Base-by-base conservation (phyloP, 2,888 invertebrate genomes). In the Eupithecia exiguata region DNA sequence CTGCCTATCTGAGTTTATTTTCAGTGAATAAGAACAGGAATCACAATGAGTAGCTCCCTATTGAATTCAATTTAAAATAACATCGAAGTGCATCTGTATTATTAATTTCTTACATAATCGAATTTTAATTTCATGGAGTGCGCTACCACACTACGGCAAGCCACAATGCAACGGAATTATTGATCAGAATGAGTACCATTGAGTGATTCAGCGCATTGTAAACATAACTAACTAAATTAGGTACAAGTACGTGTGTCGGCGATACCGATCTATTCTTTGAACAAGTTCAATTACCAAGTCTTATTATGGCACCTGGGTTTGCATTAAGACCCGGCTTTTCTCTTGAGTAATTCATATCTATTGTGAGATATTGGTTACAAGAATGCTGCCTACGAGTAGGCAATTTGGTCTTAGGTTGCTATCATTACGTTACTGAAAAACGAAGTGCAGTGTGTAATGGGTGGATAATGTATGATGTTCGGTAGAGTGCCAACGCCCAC, bases 191-290 rank as follows among this genome's bases (percentile, higher is more conserved):
- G 74, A 63, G 61, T 71, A 78, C 69, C 69, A 77, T 72, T 71
- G 5, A 63, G 53, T 92, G 92, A 93, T 83, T 89, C 88, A 82
- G 88, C 93, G 85, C 82, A 89, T 91, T 91, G 89, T 89, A 88
- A 89, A 91, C 90, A 91, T 88, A 89, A 86, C 81, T 87, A 88
- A 89, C 88, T 84, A 89, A 90, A 89, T 91, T 91, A 46, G 40
- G 5, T 46, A 91, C 87, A 86, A 82, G 85, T 86, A 70, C 79
- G 89, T 84, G 88, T 88, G 87, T 87, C 88, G 85, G 82, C 82
- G 80, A 83, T 86, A 87, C 86, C 87, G 86, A 80, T 80, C 80
- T 87, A 88, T 91, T 90, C 86, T 80, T 80, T 84, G 84, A 89
- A 90, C 88, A 88, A 85, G 87, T 87, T 88, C 87, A 79, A 79